Conservation (phyloP, 2,797 vertebrate species). For the Pterois miles region DNA sequence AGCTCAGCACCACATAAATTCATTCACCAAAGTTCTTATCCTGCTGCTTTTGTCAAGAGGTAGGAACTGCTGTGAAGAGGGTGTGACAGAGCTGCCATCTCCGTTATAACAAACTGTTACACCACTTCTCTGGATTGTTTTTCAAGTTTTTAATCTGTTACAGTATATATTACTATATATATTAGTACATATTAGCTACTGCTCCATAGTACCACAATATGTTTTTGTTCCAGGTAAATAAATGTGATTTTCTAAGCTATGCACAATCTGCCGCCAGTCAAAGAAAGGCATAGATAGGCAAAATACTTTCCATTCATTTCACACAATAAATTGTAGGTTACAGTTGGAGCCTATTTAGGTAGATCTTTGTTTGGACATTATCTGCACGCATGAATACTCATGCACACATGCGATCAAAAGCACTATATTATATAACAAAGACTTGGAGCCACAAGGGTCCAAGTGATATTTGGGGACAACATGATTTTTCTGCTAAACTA, state of each 20-base stretch:
- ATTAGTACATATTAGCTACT: neutral
- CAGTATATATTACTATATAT: no score
- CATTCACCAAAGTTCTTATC: conserved; percentile 49
- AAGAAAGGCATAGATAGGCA: neutral
- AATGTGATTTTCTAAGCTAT: neutral
- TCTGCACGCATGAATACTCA: neutral
- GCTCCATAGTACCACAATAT: neutral
- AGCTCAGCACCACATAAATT: conserved; percentile 44
- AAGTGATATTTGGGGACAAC: conserved; percentile 45
- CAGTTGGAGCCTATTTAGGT: neutral
- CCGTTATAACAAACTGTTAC: neutral
- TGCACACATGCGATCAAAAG: conserved; percentile 11
- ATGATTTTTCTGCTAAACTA: conserved; percentile 49
- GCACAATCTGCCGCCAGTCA: neutral
- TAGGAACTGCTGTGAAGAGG: conserved; percentile 16
- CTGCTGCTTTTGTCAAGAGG: conserved; percentile 31
- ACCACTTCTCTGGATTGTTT: neutral
- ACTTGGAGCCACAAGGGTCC: conserved; percentile 27
- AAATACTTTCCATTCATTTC: neutral
- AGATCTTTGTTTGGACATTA: neutral
- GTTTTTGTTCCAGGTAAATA: neutral
- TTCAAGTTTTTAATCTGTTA: neutral
- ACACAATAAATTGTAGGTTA: neutral
- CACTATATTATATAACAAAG: conserved; percentile 39
- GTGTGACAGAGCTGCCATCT: conserved; percentile 10